These are phyloP conservation scores for Koerneria pararmatus DNA, from an alignment of 2,888 invertebrate genomes.

Conservation along the genomic window DNA sequence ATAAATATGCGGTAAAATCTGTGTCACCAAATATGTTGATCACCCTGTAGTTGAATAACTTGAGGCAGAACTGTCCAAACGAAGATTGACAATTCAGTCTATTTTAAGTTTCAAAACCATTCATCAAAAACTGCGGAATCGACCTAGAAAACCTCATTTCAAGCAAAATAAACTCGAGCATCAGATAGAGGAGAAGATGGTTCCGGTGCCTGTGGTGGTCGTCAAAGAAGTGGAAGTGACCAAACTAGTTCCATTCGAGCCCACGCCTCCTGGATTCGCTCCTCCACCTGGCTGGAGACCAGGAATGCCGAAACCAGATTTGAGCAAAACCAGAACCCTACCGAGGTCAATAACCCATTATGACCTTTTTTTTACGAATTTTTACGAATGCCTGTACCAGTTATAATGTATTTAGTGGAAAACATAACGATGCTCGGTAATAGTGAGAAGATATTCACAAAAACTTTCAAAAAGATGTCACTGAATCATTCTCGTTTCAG, in stretches of 20 bases:
- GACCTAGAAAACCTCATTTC: neutral
- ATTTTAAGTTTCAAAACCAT: neutral
- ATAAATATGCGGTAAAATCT: too few relatives aligned
- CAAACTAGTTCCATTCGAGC: constrained; percentile 55
- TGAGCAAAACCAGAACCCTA: constrained; percentile 36
- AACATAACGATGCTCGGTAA: too few relatives aligned
- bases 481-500: too few relatives aligned
- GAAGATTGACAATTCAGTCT: constrained; percentile 1
- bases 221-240: constrained; percentile 58
- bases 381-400: neutral
- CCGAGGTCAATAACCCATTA: constrained; percentile 30
- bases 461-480: too few relatives aligned
- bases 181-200: constrained; percentile 52
- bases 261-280: constrained; percentile 58
- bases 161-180: too few relatives aligned
- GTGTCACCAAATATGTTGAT: too few relatives aligned
- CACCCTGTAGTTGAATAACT: too few relatives aligned
- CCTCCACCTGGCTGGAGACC: constrained; percentile 55
- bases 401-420: too few relatives aligned
- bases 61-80: too few relatives aligned
- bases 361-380: neutral
- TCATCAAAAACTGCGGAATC: neutral
- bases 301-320: constrained; percentile 56
- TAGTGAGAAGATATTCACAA: too few relatives aligned
- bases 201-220: constrained; percentile 57